Percentiles rank a stretch among this genome's conserved stretches.
phyloP scores from a whole-genome alignment of 2,797 vertebrate genomes.

The Avahi laniger region DNA sequence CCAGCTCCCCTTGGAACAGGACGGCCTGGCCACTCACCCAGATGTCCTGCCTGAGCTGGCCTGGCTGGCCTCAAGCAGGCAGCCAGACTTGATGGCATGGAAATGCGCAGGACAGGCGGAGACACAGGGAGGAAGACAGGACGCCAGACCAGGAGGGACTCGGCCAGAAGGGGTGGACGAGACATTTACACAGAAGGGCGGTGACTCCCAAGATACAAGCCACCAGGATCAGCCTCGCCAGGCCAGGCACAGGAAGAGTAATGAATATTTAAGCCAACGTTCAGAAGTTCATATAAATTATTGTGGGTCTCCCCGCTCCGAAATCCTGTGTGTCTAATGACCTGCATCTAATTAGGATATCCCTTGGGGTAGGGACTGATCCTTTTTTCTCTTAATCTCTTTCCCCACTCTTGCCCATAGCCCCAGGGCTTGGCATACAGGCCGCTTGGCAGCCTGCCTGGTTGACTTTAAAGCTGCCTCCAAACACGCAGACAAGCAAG shows the following conservation, averaged over 20 bases:
- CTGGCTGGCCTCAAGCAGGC: background rate
- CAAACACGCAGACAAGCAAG: background rate
- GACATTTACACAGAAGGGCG: background rate
- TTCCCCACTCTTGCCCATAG: background rate
- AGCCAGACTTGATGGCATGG: background rate
- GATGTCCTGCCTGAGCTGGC: background rate
- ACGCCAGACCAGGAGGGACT: background rate
- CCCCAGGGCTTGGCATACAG: background rate
- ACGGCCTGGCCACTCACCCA: background rate
- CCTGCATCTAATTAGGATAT: background rate
- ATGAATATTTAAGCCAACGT: background rate
- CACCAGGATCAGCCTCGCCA: background rate
- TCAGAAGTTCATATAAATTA: constrained; percentile 21
- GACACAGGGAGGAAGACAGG: background rate
- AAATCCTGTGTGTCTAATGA: background rate
- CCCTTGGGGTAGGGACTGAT: background rate
- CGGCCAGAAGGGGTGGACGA: background rate
- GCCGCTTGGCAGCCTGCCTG: background rate
- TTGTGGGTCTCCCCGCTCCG: background rate
- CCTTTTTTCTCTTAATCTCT: constrained; percentile 18
- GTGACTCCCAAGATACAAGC: background rate
- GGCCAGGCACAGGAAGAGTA: background rate
- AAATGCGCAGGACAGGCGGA: background rate
- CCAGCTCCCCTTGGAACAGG: background rate
- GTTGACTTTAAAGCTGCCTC: background rate